phyloP scores from a whole-genome alignment of 2,888 invertebrate genomes.

The Dione vanillae region DNA sequence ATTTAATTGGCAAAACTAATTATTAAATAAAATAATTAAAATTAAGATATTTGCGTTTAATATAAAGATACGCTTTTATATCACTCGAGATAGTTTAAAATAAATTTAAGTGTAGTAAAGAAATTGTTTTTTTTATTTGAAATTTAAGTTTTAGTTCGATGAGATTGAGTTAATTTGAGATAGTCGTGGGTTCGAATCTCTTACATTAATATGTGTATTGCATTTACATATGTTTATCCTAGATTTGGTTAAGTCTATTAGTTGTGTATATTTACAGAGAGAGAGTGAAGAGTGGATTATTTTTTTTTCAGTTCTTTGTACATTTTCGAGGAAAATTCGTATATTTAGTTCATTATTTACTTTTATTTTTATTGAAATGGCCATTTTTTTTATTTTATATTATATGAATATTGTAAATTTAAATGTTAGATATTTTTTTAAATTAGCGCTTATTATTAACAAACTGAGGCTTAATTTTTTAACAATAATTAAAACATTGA shows the following conservation, averaged over 20 bases:
- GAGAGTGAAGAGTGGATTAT: background rate
- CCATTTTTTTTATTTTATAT: slow-evolving; percentile 28
- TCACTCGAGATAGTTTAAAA: background rate
- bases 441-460: slow-evolving; percentile 30
- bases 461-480: slow-evolving; percentile 37
- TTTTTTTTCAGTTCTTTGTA: background rate
- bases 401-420: slow-evolving; percentile 26
- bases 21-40: background rate
- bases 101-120: slow-evolving; percentile 12
- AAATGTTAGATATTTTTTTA: slow-evolving; percentile 29
- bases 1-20: background rate
- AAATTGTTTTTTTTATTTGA: background rate
- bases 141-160: background rate
- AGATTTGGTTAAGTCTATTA: background rate
- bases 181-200: slow-evolving; percentile 5
- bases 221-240: slow-evolving; percentile 7
- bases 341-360: slow-evolving; percentile 1
- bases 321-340: background rate
- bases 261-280: background rate
- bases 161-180: background rate
- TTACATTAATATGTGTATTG: background rate
- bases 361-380: slow-evolving; percentile 13
- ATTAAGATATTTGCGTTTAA: background rate
- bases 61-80: slow-evolving; percentile 16
- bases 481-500: slow-evolving; percentile 24